Evolutionary conservation across 2,113 vertebrate species (phyloP), one percentile per base, ranked within the genome.

Genomic region (Myiagra hebetior): DNA sequence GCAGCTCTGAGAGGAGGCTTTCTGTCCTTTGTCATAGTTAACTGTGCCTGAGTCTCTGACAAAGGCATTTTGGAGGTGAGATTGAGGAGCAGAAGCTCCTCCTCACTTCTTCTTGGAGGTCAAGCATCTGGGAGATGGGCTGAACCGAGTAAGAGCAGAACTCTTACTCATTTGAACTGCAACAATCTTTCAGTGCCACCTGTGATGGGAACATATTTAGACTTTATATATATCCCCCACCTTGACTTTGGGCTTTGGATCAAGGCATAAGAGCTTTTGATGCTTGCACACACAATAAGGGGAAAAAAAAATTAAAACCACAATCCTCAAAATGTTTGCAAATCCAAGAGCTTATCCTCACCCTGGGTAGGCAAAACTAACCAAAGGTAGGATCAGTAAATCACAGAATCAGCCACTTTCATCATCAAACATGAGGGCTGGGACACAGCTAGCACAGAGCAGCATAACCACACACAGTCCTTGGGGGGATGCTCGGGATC

Each of bases 341-440:
- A 96, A 97, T 94, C 93, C 84, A 68, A 70, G 75, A 85, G 94
- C 46, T 97, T 94, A 92, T 93, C 91, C 50, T 93, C 85, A 50
- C 60, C 56, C 59, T 3, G 4, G 59, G 84, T 5, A 77, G 81
- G 59, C 59, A 73, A 94, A 91, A 63, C 79, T 89, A 97, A 89
- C 65, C 59, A 67, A 46, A n/a, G 35, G 41, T n/a, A 49, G 87
- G 73, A 78, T 95, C 87, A 91, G 79, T 68, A 84, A 94, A 94
- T 88, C 79, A 64, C 19, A 91, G 90, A 77, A 77, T 73, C 65
- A 69, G 53, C 62, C 35, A 10, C 70, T 85, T 91, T 39, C 47
- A 78, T 89, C 73, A 31, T 37, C 1, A 22, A 84, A 59, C 59
- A 3, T 4, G 35, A 87, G 63, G 52, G 50, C 53, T 49, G 70